phyloP scores from a whole-genome alignment of 2,888 invertebrate species.

The Meliscaeva auricollis region DNA sequence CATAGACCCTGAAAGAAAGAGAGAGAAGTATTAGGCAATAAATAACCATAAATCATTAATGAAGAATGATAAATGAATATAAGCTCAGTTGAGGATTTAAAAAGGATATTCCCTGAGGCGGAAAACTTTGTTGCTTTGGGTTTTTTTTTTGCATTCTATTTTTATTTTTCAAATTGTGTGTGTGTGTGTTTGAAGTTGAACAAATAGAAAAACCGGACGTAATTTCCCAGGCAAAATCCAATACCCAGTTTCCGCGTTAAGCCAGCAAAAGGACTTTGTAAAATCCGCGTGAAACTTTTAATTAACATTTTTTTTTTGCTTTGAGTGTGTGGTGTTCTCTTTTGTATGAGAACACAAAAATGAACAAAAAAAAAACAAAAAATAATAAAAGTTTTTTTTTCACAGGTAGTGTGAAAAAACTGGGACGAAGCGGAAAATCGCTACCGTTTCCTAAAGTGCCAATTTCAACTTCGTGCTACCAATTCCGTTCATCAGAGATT shows the following conservation, averaged over 20 bases:
- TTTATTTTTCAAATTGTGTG: not conserved
- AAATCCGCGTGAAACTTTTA: slow-evolving; percentile 69
- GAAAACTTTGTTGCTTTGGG: not conserved
- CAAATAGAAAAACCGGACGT: slow-evolving; percentile 33
- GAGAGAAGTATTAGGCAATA: slow-evolving; percentile 51
- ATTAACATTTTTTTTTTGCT: slow-evolving; percentile 64
- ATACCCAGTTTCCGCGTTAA: not conserved
- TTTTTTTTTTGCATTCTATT: not conserved
- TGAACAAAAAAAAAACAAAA: not conserved
- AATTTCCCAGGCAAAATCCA: slow-evolving; percentile 23
- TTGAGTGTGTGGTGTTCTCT: not conserved
- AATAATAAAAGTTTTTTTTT: slow-evolving; percentile 8
- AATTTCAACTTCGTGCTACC: not conserved
- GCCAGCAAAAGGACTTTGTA: slow-evolving; percentile 10
- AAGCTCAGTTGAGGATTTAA: slow-evolving; percentile 10
- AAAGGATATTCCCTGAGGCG: slow-evolving; percentile 27
- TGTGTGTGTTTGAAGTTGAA: not conserved
- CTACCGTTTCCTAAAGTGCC: slow-evolving; percentile 10
- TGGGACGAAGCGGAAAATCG: slow-evolving; percentile 9
- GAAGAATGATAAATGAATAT: slow-evolving; percentile 40
- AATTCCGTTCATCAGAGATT: not conserved
- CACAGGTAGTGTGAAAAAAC: not conserved
- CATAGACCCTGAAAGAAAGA: not conserved
- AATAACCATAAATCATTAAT: slow-evolving; percentile 68
- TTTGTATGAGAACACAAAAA: not conserved